Conservation (phyloP, 1,140 invertebrate species). For the Helicoverpa armigera region DNA sequence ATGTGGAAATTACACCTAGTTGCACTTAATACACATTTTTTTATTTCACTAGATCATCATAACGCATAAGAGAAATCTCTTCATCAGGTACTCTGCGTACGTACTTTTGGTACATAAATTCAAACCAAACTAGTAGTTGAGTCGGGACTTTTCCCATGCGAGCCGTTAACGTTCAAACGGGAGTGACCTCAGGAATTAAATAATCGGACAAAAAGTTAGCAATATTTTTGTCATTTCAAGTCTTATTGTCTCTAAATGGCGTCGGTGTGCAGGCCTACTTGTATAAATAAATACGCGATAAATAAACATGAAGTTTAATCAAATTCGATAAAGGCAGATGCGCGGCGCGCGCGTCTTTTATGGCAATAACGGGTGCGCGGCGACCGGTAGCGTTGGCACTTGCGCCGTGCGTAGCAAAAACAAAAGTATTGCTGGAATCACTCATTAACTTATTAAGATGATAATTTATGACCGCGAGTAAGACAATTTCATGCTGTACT, state of each 20-base stretch:
- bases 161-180: constrained; percentile 38
- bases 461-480: constrained; percentile 80
- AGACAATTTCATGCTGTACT: constrained; percentile 74
- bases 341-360: constrained; percentile 67
- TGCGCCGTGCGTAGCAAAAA: constrained; percentile 69
- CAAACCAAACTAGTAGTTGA: constrained; percentile 40
- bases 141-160: constrained; percentile 32
- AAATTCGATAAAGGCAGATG: constrained; percentile 85
- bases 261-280: constrained; percentile 56
- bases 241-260: constrained; percentile 62
- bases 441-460: constrained; percentile 86
- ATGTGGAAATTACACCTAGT: constrained; percentile 4
- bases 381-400: constrained; percentile 67
- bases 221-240: constrained; percentile 53
- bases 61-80: neutral
- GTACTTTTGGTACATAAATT: constrained; percentile 2
- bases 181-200: constrained; percentile 41
- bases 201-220: constrained; percentile 39
- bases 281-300: constrained; percentile 76
- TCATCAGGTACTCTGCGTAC: constrained; percentile 1
- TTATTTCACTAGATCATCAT: constrained; percentile 13
- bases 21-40: constrained; percentile 8
- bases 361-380: constrained; percentile 75
- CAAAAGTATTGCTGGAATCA: constrained; percentile 79
- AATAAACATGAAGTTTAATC: constrained; percentile 85